These are phyloP conservation scores for Labroides dimidiatus DNA, from an alignment of 2,797 vertebrate species.

Conservation along the genomic window DNA sequence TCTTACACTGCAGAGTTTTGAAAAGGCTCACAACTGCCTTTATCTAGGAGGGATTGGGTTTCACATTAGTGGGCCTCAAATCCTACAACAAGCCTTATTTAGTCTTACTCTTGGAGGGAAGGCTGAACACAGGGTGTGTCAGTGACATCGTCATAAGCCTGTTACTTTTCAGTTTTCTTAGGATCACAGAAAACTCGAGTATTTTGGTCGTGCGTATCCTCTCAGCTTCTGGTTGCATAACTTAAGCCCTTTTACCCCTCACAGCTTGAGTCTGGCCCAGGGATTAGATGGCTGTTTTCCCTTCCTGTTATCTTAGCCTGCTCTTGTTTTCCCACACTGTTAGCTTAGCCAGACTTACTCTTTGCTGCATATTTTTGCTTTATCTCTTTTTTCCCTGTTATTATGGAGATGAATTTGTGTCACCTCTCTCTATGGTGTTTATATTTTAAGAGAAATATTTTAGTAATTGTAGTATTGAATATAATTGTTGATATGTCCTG, in stretches of 20 bases:
- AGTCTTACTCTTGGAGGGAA: constrained; percentile 14
- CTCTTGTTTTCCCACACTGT: constrained; percentile 74
- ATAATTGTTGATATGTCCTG: background rate
- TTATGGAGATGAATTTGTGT: constrained; percentile 2
- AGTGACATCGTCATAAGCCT: constrained; percentile 51
- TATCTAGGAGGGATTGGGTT: constrained; percentile 23
- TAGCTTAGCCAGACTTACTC: constrained; percentile 40
- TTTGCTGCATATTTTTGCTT: constrained; percentile 15
- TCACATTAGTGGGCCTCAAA: constrained; percentile 41
- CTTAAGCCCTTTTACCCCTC: constrained; percentile 75
- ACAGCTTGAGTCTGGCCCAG: constrained; percentile 77
- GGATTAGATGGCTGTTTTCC: constrained; percentile 79
- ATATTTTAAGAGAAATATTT: constrained; percentile 5
- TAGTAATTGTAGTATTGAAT: background rate
- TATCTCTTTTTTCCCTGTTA: constrained; percentile 7
- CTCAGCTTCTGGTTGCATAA: constrained; percentile 72
- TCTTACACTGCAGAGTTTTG: constrained; percentile 21
- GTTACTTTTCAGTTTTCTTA: constrained; percentile 68
- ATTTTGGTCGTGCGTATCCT: constrained; percentile 60
- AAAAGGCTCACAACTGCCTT: constrained; percentile 18
- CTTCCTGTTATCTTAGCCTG: constrained; percentile 73
- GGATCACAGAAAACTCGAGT: constrained; percentile 61
- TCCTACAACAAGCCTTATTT: constrained; percentile 46
- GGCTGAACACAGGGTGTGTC: constrained; percentile 24
- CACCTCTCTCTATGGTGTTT: background rate